These are phyloP conservation scores for Alentia gelatinosa DNA, from an alignment of 2,888 invertebrate species.

Conservation along the genomic window DNA sequence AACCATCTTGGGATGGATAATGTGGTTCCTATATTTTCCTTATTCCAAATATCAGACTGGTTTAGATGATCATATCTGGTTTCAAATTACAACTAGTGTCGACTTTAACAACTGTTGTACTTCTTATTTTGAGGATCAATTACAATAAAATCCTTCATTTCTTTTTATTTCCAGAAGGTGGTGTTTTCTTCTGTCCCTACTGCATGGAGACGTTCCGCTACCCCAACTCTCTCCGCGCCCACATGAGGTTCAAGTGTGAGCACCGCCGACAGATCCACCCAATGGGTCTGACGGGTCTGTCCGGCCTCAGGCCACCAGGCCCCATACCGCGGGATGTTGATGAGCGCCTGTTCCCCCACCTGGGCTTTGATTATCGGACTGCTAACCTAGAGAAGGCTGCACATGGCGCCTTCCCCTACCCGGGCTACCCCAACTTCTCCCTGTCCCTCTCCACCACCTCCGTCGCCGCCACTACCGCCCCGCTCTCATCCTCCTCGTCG, in stretches of 20 bases:
- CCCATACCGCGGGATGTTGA: conserved; percentile 30
- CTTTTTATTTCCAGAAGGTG: conserved; percentile 50
- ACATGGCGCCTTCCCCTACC: conserved; percentile 35
- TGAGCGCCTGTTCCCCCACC: conserved; percentile 2
- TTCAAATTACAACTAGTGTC: too few relatives aligned
- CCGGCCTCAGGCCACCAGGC: conserved; percentile 10
- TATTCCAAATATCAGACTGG: too few relatives aligned
- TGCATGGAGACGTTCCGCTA: conserved; percentile 76
- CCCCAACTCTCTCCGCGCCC: conserved; percentile 75
- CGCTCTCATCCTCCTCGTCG: neutral
- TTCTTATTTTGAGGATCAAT: too few relatives aligned
- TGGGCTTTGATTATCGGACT: conserved; percentile 31
- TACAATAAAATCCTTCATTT: conserved; percentile 3
- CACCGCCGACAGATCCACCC: conserved; percentile 27
- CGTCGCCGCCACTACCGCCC: neutral
- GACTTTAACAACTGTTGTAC: too few relatives aligned
- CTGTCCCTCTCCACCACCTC: neutral
- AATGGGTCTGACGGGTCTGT: neutral
- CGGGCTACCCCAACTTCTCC: conserved; percentile 26
- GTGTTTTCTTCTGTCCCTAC: conserved; percentile 64
- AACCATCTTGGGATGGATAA: too few relatives aligned
- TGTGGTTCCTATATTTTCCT: too few relatives aligned
- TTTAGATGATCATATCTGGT: too few relatives aligned
- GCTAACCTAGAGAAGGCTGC: neutral
- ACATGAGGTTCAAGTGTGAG: conserved; percentile 75